Evolutionary conservation across 2,113 vertebrate species (phyloP).

Genomic region (Urocolius indicus): DNA sequence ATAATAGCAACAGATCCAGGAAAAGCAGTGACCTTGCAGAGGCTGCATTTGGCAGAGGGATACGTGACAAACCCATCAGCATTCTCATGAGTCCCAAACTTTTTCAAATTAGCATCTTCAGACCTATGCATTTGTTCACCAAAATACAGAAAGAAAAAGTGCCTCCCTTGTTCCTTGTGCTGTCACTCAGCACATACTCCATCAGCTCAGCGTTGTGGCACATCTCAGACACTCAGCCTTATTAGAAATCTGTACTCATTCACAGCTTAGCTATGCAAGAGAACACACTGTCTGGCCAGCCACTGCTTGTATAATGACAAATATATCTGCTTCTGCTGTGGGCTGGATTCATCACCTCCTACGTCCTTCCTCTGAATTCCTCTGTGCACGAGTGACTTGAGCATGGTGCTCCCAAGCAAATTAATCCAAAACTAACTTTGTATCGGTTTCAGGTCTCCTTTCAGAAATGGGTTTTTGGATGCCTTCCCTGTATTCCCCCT

Average conservation of each 20-base stretch:
- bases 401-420: neutral
- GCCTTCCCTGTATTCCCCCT: neutral
- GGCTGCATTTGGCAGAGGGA: neutral
- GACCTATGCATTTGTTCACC: neutral
- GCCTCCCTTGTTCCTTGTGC: neutral
- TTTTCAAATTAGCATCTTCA: constrained; percentile 26
- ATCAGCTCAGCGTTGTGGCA: neutral
- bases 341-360: neutral
- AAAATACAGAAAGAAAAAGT: neutral
- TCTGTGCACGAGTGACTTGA: neutral
- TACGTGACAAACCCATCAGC: neutral
- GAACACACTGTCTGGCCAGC: neutral
- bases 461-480: rapidly evolving
- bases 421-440: neutral
- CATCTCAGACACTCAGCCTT: rapidly evolving
- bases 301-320: neutral
- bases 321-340: neutral
- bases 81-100: neutral
- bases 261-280: neutral
- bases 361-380: neutral
- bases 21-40: neutral
- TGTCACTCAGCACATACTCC: neutral
- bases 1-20: neutral
- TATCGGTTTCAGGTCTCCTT: neutral
- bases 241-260: neutral